These are phyloP conservation scores for Myanophis thanlyinensis DNA, from an alignment of 2,113 vertebrate species.

Conservation along the genomic window DNA sequence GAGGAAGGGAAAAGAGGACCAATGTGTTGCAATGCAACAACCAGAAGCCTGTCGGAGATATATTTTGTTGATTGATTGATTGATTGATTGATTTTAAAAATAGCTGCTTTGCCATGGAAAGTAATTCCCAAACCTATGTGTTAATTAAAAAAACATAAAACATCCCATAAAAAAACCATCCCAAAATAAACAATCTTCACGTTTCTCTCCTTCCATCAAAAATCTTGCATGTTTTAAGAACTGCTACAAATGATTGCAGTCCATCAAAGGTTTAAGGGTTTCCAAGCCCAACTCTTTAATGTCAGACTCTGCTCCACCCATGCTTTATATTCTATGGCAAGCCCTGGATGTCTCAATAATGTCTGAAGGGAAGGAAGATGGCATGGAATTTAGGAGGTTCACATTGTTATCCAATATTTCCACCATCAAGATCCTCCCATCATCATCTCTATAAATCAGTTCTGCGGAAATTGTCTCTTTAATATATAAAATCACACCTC, in stretches of 20 bases:
- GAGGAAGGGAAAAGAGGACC: background rate
- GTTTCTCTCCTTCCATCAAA: background rate
- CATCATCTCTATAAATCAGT: too few species aligned
- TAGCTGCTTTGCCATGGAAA: background rate
- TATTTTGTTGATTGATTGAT: background rate
- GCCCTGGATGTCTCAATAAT: background rate
- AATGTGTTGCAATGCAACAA: background rate
- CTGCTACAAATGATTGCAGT: background rate
- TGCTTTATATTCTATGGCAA: background rate
- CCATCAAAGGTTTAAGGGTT: background rate
- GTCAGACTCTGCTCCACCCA: background rate
- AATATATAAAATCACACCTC: too few species aligned
- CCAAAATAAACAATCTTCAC: background rate
- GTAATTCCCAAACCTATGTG: background rate
- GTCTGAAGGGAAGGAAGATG: background rate
- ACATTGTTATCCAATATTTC: too few species aligned
- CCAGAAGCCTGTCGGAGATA: background rate
- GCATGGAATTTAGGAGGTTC: background rate
- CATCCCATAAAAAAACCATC: too few species aligned
- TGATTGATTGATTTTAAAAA: too few species aligned
- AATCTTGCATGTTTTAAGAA: background rate
- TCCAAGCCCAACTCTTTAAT: background rate
- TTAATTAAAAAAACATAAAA: background rate
- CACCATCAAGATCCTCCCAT: too few species aligned
- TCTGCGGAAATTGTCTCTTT: too few species aligned